Conservation (phyloP, 2,113 vertebrate species). For the Grammomys dolichurus region DNA sequence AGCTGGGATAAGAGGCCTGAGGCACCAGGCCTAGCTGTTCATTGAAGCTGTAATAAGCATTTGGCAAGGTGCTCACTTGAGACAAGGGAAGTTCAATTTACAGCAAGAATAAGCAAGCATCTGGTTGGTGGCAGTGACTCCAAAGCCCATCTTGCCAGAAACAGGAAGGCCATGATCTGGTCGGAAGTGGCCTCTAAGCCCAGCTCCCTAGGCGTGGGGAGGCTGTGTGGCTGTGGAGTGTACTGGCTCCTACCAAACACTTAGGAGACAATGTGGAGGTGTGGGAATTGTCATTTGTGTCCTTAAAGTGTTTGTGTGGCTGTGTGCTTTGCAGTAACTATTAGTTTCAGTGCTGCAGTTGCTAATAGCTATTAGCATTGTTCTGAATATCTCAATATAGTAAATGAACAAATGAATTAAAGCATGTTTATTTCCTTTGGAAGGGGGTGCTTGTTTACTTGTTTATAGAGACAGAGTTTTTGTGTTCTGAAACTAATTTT, state of each 20-base stretch:
- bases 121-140: no score
- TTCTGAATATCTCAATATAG: neutral
- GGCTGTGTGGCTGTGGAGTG: neutral
- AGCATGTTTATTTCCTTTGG: neutral
- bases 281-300: neutral
- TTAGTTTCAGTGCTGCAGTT: no score
- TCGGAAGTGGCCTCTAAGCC: neutral
- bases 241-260: neutral
- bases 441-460: neutral
- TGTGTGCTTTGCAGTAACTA: neutral
- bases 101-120: neutral
- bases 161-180: neutral
- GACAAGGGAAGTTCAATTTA: neutral
- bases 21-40: neutral
- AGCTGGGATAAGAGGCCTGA: neutral
- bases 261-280: neutral
- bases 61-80: neutral
- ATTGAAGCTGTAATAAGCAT: neutral
- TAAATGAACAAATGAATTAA: neutral
- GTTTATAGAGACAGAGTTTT: neutral
- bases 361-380: neutral
- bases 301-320: neutral
- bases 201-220: neutral
- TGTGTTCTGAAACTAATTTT: neutral
- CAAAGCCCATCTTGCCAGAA: neutral